Percentiles rank a stretch among this genome's conserved stretches.
Conservation (phyloP, 2,113 vertebrate genomes). For the Tetrax tetrax region DNA sequence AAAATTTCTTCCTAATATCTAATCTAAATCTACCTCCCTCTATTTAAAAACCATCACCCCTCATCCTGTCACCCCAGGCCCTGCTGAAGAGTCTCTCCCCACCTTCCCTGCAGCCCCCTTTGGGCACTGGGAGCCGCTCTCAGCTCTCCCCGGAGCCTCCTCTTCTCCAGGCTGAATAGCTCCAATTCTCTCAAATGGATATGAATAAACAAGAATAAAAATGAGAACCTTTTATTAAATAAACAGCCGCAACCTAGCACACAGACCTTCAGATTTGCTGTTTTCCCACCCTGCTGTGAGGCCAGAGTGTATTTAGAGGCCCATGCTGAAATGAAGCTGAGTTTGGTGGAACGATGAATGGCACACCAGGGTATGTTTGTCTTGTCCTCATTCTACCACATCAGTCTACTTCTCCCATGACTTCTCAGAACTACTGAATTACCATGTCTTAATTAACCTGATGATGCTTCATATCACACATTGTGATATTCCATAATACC, state of each 20-base stretch:
- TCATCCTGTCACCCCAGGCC: too few species aligned
- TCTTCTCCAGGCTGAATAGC: too few species aligned
- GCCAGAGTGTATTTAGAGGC: not conserved
- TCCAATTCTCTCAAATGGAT: too few species aligned
- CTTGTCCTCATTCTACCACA: not conserved
- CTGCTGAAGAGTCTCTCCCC: too few species aligned
- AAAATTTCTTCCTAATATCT: too few species aligned
- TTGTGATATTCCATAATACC: not conserved
- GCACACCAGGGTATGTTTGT: not conserved
- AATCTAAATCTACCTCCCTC: too few species aligned
- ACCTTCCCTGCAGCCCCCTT: too few species aligned
- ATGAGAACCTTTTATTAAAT: not conserved
- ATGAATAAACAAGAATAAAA: not conserved
- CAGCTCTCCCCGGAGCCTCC: too few species aligned
- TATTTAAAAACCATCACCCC: too few species aligned
- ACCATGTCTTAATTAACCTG: not conserved
- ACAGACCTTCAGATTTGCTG: not conserved
- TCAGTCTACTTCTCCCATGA: not conserved
- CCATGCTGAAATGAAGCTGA: not conserved
- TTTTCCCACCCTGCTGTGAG: not conserved
- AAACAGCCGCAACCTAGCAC: not conserved
- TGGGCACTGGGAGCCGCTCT: too few species aligned
- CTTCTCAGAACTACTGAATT: not conserved
- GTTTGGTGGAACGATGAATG: not conserved
- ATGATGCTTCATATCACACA: not conserved